Percentiles rank a stretch among this genome's conserved stretches.
Evolutionary conservation across 2,113 vertebrate species (phyloP).

Genomic region (Dromas ardeola): DNA sequence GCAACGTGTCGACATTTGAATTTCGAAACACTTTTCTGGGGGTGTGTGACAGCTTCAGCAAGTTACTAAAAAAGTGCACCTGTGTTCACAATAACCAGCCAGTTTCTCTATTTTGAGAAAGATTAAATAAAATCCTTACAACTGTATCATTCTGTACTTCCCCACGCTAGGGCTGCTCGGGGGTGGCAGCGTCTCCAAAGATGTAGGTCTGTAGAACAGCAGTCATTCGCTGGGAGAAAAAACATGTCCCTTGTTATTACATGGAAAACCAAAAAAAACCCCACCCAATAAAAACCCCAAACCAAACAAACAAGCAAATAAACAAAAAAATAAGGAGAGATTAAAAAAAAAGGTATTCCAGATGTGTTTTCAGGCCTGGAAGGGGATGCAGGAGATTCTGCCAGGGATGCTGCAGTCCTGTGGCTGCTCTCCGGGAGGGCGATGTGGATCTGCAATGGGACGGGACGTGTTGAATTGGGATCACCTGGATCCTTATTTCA

Average conservation of each 20-base stretch:
- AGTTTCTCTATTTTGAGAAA: background rate
- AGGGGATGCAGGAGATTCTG: background rate
- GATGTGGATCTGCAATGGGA: accelerated
- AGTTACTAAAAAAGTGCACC: background rate
- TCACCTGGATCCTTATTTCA: background rate
- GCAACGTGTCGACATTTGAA: background rate
- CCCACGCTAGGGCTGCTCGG: accelerated
- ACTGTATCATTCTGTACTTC: too few relatives aligned
- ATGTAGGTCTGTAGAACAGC: background rate
- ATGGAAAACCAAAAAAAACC: accelerated
- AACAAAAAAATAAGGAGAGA: accelerated
- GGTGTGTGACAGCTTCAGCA: background rate
- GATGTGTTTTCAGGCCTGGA: too few relatives aligned
- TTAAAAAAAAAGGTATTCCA: background rate
- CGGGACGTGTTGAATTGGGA: accelerated
- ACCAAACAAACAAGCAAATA: background rate
- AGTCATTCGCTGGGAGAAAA: background rate
- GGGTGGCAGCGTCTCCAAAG: background rate
- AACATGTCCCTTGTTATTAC: background rate
- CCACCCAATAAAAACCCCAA: background rate
- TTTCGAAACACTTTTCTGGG: background rate
- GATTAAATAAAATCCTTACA: background rate
- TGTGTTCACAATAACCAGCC: background rate
- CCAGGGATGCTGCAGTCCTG: accelerated
- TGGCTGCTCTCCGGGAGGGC: background rate